Evolutionary conservation across 2,888 invertebrate genomes (phyloP).

Genomic region (Athripsodes cinereus): DNA sequence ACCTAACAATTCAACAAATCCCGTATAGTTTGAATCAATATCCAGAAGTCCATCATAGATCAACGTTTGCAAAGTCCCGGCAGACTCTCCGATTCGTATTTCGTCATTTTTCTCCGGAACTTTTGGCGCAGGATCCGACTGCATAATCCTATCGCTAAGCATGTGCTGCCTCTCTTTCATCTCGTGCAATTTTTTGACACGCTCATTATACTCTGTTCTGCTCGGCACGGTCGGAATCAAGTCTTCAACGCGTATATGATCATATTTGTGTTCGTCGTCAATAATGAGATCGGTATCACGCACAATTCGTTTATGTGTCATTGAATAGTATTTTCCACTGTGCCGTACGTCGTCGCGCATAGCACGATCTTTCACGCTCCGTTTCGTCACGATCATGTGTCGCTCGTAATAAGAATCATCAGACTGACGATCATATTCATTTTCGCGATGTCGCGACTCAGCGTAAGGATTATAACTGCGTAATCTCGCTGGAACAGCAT

Average conservation of each 20-base stretch:
- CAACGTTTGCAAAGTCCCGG: constrained; percentile 20
- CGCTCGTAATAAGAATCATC: neutral
- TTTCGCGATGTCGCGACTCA: neutral
- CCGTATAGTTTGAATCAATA: constrained; percentile 73
- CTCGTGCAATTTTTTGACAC: constrained; percentile 13
- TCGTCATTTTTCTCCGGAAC: neutral
- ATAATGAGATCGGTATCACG: neutral
- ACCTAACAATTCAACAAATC: constrained; percentile 80
- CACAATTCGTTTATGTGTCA: neutral
- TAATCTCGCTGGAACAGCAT: constrained; percentile 5
- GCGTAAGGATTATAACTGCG: neutral
- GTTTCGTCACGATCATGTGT: neutral
- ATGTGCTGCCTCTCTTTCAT: neutral
- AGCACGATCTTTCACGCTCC: neutral
- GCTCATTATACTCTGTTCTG: constrained; percentile 1
- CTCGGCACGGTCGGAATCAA: neutral
- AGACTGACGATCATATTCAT: neutral
- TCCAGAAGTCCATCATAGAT: constrained; percentile 66
- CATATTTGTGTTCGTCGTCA: neutral
- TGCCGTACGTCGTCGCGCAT: neutral
- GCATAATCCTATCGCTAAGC: neutral
- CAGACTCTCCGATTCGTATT: neutral
- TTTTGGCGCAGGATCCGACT: neutral
- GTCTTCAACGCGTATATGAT: neutral
- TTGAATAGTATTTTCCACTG: neutral